These are phyloP conservation scores for Siniperca scherzeri DNA, from an alignment of 2,797 vertebrate species.

Conservation along the genomic window DNA sequence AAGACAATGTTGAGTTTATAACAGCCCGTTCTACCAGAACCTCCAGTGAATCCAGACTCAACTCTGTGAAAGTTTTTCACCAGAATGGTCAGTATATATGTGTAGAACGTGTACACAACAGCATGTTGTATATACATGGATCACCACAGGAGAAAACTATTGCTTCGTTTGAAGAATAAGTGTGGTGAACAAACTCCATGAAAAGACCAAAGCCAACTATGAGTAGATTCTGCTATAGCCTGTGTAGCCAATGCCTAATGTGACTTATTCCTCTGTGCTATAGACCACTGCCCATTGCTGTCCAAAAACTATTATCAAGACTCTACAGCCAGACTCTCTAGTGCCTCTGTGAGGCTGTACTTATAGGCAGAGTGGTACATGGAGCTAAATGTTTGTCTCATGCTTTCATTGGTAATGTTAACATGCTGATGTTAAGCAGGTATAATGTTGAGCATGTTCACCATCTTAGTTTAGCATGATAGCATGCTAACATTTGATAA, in stretches of 20 bases:
- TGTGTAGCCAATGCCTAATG: neutral
- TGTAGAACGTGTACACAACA: neutral
- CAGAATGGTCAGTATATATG: neutral
- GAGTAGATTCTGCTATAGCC: neutral
- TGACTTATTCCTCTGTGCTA: too few relatives aligned
- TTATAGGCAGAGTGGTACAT: too few relatives aligned
- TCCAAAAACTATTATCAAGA: too few relatives aligned
- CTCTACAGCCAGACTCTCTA: too few relatives aligned
- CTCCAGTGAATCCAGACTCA: neutral
- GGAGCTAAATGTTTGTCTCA: too few relatives aligned
- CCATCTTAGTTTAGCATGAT: neutral
- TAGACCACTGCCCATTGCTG: too few relatives aligned
- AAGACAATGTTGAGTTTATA: constrained; percentile 5
- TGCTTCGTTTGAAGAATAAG: neutral
- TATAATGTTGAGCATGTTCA: neutral
- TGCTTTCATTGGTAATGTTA: too few relatives aligned
- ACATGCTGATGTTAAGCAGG: neutral
- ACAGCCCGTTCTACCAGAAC: neutral
- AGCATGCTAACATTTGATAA: neutral
- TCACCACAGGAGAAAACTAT: neutral
- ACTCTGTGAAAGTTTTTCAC: neutral
- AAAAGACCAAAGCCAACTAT: neutral
- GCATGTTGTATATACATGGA: neutral
- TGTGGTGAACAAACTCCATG: neutral
- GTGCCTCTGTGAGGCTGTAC: too few relatives aligned